Evolutionary conservation across 2,797 vertebrate genomes (phyloP).

Genomic region (Merluccius polli): DNA sequence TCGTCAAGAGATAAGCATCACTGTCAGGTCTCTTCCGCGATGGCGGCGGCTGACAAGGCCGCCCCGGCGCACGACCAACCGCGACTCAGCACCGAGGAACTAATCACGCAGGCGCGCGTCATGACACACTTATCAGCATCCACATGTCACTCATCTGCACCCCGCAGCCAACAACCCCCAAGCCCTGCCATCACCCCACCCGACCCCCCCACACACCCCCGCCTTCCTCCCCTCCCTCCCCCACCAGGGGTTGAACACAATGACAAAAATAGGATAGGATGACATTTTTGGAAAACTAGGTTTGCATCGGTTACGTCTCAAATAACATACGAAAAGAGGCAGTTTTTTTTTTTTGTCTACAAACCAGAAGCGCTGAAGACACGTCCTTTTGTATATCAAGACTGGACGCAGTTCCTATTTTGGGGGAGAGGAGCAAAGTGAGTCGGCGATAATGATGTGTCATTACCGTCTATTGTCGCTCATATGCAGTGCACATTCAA

Average conservation of each 20-base stretch:
- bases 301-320: constrained; percentile 20
- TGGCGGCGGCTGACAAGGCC: not conserved
- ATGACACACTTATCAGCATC: not conserved
- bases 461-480: constrained; percentile 32
- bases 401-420: no score
- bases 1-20: no score
- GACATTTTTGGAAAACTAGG: constrained; percentile 57
- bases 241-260: constrained; percentile 57
- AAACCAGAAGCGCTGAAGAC: not conserved
- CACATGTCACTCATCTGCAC: not conserved
- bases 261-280: constrained; percentile 61
- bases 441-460: constrained; percentile 40
- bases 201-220: constrained; percentile 53
- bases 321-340: not conserved
- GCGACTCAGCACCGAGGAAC: not conserved
- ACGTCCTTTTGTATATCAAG: no score
- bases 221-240: constrained; percentile 60
- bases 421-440: not conserved
- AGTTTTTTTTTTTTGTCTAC: not conserved
- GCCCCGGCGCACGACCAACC: not conserved
- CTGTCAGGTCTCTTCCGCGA: no score
- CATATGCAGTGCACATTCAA: constrained; percentile 21
- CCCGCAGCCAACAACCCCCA: not conserved
- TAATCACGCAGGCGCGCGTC: not conserved
- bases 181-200: no score